Evolutionary conservation across 2,797 vertebrate genomes (phyloP).

Genomic region (Acanthis flammea): DNA sequence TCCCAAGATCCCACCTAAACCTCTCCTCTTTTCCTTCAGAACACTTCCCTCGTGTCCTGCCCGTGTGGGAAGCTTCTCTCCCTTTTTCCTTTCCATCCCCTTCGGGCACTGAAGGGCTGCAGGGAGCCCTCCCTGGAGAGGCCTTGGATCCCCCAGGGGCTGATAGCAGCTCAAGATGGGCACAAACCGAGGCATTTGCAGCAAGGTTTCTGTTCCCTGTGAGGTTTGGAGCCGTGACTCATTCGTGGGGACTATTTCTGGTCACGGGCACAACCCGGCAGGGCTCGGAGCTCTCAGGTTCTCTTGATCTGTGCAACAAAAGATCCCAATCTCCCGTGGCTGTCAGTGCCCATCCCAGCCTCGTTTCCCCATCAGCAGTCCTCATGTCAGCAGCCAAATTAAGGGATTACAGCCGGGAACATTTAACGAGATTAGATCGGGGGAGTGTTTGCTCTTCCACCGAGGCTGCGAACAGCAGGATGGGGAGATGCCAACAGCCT

Average conservation of each 20-base stretch:
- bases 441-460: conserved; percentile 25
- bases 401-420: conserved; percentile 52
- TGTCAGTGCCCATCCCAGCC: neutral
- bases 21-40: neutral
- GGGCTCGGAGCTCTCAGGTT: neutral
- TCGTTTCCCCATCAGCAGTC: conserved; percentile 17
- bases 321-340: neutral
- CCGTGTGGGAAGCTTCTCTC: rapidly evolving
- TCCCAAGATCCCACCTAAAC: rapidly evolving
- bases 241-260: neutral
- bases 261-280: neutral
- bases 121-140: neutral
- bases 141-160: neutral
- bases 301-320: neutral
- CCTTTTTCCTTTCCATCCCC: rapidly evolving
- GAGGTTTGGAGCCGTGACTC: neutral
- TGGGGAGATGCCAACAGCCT: conserved; percentile 11
- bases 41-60: neutral
- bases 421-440: conserved; percentile 21
- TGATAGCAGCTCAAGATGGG: rapidly evolving
- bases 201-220: rapidly evolving
- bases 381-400: conserved; percentile 57
- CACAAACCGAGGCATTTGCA: neutral
- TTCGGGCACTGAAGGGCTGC: rapidly evolving
- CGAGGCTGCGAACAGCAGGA: neutral